Conservation (phyloP, 2,113 vertebrate genomes). For the Shinisaurus crocodilurus region DNA sequence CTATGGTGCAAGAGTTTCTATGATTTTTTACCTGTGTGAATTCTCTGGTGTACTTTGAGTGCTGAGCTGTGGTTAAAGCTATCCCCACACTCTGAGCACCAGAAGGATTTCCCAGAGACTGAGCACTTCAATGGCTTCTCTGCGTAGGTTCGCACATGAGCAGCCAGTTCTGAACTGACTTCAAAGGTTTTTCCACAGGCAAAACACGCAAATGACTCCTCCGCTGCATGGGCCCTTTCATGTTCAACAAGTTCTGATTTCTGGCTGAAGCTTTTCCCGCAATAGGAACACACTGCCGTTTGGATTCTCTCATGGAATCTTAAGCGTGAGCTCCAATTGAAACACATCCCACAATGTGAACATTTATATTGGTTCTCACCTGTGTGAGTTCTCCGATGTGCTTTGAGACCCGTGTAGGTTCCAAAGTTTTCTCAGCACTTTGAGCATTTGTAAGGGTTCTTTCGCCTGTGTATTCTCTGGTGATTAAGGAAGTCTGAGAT, state of each 20-base stretch:
- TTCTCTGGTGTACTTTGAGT: too few relatives aligned
- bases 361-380: too few relatives aligned
- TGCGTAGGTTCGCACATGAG: background rate
- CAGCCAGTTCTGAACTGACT: background rate
- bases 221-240: slow-evolving; percentile 51
- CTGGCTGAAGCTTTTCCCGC: too few relatives aligned
- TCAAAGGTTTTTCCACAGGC: too few relatives aligned
- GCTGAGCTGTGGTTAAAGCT: too few relatives aligned
- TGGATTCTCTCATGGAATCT: too few relatives aligned
- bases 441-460: slow-evolving; percentile 56
- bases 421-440: slow-evolving; percentile 50
- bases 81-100: background rate
- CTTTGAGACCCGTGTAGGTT: slow-evolving; percentile 39
- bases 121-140: slow-evolving; percentile 3
- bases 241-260: slow-evolving; percentile 44
- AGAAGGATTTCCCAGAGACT: background rate
- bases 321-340: too few relatives aligned
- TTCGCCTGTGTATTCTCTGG: background rate
- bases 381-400: too few relatives aligned
- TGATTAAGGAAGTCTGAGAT: background rate
- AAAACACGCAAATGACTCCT: slow-evolving; percentile 59
- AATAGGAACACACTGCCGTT: too few relatives aligned
- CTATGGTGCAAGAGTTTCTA: too few relatives aligned
- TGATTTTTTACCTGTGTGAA: too few relatives aligned
- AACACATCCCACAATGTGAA: too few relatives aligned